phyloP scores from a whole-genome alignment of 2,888 invertebrate genomes.

The Petrolisthes cinctipes region DNA sequence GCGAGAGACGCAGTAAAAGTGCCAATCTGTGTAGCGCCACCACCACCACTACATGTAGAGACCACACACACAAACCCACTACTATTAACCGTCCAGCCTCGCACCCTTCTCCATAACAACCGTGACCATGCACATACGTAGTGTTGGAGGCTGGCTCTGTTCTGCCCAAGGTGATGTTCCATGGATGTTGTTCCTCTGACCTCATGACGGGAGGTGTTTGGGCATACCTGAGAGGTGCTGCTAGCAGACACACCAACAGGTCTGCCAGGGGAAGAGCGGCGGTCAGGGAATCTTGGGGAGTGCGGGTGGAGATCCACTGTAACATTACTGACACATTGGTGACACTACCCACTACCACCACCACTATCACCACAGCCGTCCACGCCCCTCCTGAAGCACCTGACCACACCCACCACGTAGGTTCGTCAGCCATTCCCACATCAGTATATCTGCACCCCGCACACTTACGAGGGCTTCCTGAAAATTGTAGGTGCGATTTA shows the following conservation, averaged over 20 bases:
- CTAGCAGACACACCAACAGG: slow-evolving; percentile 36
- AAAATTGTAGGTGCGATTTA: too few relatives aligned
- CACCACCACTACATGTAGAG: slow-evolving; percentile 39
- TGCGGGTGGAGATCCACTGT: slow-evolving; percentile 26
- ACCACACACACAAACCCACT: slow-evolving; percentile 25
- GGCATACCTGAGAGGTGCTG: slow-evolving; percentile 39
- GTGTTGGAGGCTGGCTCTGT: not conserved
- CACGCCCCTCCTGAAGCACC: slow-evolving; percentile 26
- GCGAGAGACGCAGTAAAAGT: slow-evolving; percentile 16
- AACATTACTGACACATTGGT: slow-evolving; percentile 38
- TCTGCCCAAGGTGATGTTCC: not conserved
- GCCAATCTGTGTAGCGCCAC: slow-evolving; percentile 38
- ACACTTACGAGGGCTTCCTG: too few relatives aligned
- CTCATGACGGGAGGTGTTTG: slow-evolving; percentile 1
- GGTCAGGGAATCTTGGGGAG: slow-evolving; percentile 15
- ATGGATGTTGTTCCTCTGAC: not conserved
- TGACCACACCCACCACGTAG: slow-evolving; percentile 40
- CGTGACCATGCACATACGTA: not conserved
- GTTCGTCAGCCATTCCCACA: too few relatives aligned
- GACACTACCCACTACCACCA: slow-evolving; percentile 34
- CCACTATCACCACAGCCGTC: slow-evolving; percentile 36
- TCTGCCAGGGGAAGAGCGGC: slow-evolving; percentile 31
- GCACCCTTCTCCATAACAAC: not conserved
- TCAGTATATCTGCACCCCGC: too few relatives aligned
- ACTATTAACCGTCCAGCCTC: not conserved